phyloP scores from a whole-genome alignment of 2,888 invertebrate genomes.

The Anticlea derivata region DNA sequence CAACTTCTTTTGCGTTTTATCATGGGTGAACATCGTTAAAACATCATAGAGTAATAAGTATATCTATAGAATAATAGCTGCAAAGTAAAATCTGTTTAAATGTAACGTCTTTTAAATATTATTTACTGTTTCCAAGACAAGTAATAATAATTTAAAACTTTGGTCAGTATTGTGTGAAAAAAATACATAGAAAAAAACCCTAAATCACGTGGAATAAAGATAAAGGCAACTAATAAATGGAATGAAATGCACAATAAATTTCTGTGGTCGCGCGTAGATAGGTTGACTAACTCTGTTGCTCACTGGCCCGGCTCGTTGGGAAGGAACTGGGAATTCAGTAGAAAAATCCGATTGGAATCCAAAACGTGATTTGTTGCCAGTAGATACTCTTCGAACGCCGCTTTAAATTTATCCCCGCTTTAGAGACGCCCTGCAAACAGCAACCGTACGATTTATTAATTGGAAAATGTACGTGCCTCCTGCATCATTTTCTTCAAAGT shows the following conservation, averaged over 20 bases:
- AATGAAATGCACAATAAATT: conserved; percentile 26
- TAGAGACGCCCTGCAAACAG: conserved; percentile 19
- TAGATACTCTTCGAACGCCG: conserved; percentile 25
- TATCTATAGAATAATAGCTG: no score
- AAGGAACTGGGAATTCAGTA: conserved; percentile 53
- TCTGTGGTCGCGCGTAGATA: conserved; percentile 22
- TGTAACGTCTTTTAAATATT: no score
- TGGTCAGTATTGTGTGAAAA: no score
- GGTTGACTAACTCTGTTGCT: conserved; percentile 34
- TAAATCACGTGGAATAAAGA: conserved; percentile 12
- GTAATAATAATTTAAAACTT: no score
- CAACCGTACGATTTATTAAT: conserved; percentile 38
- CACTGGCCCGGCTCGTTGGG: conserved; percentile 36
- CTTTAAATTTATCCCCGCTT: conserved; percentile 32
- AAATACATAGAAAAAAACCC: conserved; percentile 5
- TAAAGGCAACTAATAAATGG: conserved; percentile 12
- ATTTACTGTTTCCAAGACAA: no score
- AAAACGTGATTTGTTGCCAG: conserved; percentile 53
- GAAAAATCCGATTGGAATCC: conserved; percentile 60
- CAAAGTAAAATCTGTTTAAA: no score
- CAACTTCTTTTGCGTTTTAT: conserved; percentile 63
- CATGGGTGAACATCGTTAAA: conserved; percentile 44
- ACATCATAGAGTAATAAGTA: not conserved
- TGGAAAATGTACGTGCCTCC: conserved; percentile 30
- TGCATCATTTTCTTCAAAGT: conserved; percentile 39